Base-by-base conservation (phyloP, 2,888 invertebrate species). In the Sarcophaga caerulescens region DNA sequence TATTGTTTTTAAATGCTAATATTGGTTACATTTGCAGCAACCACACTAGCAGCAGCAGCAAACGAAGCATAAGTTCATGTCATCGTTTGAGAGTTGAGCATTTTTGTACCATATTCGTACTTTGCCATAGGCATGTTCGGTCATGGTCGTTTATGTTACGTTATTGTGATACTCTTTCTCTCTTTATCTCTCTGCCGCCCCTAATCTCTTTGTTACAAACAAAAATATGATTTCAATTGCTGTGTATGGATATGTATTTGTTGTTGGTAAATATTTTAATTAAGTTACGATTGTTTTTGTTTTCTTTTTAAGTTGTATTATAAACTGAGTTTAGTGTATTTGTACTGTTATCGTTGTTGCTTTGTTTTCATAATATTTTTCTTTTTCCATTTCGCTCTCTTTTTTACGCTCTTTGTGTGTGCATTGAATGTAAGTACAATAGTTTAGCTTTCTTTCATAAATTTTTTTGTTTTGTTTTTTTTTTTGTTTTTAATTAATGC, bases 401-500 rank as follows among this genome's bases (percentile, higher is more conserved):
- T 45, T 45, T 23, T 68, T 60, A 4, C 47, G 17, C 45, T 66
- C 10, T 69, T 81, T 81, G 57, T 71, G 10, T 71, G 25, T 77
- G 35, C 8, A 35, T 35, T 35, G 35, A 35, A 35, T 35, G 35
- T 35, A 35, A 35, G 8, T 8, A 35, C 35, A 35, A 35, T 35
- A 10, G 35, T 35, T 35, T 8, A 2, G 35, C 21, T 83, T 77
- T 82, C 21, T 60, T 69, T 82, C 57, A 70, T 35, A 35, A 35
- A 0, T 8, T 73, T 71, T 23, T 11, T 47, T 63, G 3, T 47
- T 62, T 45, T 47, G 11, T 23, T 14, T 17, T 60, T 60, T 63
- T 73, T 45, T 47, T 47, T 69, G 63, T 70, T 76, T 84, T 80
- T 84, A 84, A 84, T 84, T 84, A 84, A 84, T 84, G 84, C 84